A percentile compares a stretch with the other conserved stretches of the same genome.
Conservation (phyloP, 2,888 invertebrate genomes). For the Tachina lurida region DNA sequence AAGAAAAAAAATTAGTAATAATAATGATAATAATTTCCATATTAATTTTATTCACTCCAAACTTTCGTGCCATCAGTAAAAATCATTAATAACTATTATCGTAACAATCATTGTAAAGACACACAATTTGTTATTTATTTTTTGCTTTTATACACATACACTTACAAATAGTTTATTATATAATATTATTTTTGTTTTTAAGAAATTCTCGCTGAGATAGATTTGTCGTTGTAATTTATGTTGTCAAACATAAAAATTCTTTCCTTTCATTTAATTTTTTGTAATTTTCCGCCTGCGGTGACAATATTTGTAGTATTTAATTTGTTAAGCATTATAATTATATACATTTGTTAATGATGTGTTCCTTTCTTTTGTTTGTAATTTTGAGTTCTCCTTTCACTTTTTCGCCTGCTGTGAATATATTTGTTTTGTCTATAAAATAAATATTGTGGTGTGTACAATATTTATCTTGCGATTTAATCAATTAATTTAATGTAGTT, state of each 20-base stretch:
- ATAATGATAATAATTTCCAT: constrained; percentile 28
- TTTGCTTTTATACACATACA: neutral
- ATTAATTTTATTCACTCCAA: constrained; percentile 16
- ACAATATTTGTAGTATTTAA: too few species aligned
- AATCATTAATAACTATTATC: constrained; percentile 14
- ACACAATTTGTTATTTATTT: neutral
- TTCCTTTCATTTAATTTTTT: too few species aligned
- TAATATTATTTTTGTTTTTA: neutral
- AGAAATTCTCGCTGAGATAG: neutral
- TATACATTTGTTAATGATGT: too few species aligned
- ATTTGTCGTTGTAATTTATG: neutral
- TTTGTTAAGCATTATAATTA: too few species aligned
- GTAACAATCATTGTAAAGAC: neutral
- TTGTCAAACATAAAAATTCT: neutral
- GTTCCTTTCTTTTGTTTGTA: too few species aligned
- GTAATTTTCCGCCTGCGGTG: too few species aligned
- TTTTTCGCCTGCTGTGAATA: too few species aligned
- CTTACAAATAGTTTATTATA: neutral
- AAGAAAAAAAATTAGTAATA: neutral
- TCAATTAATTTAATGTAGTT: too few species aligned
- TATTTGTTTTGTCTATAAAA: too few species aligned
- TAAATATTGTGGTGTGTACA: too few species aligned
- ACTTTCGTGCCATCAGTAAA: neutral
- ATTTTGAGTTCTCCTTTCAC: too few species aligned
- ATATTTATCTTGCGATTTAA: too few species aligned